Conservation (phyloP, 2,797 vertebrate species). For the Thripadectes ignobilis region DNA sequence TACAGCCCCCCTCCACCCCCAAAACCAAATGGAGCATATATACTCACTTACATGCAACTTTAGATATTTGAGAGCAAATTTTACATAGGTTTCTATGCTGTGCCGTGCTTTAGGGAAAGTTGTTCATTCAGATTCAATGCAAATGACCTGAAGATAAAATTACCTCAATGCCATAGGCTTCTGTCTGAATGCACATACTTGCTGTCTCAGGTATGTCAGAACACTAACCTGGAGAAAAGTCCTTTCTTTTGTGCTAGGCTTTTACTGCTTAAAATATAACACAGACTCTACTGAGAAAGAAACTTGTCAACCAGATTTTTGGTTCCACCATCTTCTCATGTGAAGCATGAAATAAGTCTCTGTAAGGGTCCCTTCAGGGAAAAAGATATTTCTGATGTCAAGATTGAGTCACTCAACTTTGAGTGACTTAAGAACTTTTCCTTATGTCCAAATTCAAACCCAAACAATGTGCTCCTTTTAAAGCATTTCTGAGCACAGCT, state of each 20-base stretch:
- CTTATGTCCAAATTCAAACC: not conserved
- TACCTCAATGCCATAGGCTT: not conserved
- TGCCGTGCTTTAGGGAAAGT: not conserved
- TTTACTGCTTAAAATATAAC: not conserved
- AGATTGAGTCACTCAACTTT: not conserved
- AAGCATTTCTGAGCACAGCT: not conserved
- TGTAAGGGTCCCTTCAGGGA: not conserved
- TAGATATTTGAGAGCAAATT: not conserved
- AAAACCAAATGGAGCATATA: not conserved
- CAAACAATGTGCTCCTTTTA: not conserved
- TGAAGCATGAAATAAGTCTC: constrained; percentile 7
- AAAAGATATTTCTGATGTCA: constrained; percentile 10
- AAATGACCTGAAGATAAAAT: constrained; percentile 24
- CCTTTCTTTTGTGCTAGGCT: not conserved
- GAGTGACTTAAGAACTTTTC: not conserved
- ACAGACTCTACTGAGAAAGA: not conserved
- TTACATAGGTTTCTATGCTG: not conserved
- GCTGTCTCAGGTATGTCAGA: constrained; percentile 12
- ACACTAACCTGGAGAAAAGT: not conserved
- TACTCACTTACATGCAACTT: not conserved
- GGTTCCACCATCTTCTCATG: not conserved
- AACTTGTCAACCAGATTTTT: constrained; percentile 20
- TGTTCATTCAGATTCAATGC: not conserved
- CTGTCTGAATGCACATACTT: not conserved
- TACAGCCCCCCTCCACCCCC: fast-evolving